phyloP scores from a whole-genome alignment of 2,888 invertebrate genomes.

The Chrysolina americana region DNA sequence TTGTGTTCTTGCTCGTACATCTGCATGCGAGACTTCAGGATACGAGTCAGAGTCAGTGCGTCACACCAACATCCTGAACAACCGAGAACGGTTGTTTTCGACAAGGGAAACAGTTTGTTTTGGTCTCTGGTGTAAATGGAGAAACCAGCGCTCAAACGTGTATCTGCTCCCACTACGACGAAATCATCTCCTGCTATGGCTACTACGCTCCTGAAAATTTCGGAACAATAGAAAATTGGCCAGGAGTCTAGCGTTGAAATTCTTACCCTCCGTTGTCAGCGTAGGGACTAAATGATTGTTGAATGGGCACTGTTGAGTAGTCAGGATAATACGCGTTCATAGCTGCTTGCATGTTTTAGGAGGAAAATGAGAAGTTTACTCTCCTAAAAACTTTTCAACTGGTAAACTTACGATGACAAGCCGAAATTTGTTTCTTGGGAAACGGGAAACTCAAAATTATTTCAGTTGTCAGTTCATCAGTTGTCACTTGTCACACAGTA shows the following conservation, averaged over 20 bases:
- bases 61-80: slow-evolving; percentile 99
- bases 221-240: not conserved
- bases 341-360: slow-evolving; percentile 30
- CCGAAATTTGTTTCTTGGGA: slow-evolving; percentile 18
- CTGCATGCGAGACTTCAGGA: slow-evolving; percentile 89
- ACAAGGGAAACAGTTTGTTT: slow-evolving; percentile 88
- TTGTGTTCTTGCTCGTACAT: slow-evolving; percentile 97
- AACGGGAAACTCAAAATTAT: not conserved
- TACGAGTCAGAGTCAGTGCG: slow-evolving; percentile 89
- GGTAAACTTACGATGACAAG: slow-evolving; percentile 34
- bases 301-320: slow-evolving; percentile 64
- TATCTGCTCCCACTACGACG: slow-evolving; percentile 95
- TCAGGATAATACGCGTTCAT: slow-evolving; percentile 61
- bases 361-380: too few species aligned
- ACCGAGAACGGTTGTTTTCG: slow-evolving; percentile 89
- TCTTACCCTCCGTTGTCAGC: slow-evolving; percentile 85
- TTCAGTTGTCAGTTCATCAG: too few species aligned
- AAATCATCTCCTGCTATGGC: slow-evolving; percentile 97
- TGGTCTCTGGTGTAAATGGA: slow-evolving; percentile 91
- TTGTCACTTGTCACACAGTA: too few species aligned
- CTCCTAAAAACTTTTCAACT: not conserved
- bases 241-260: not conserved
- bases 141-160: slow-evolving; percentile 92
- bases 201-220: slow-evolving; percentile 84
- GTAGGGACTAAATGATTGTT: slow-evolving; percentile 77